Conservation (phyloP, 1,140 invertebrate genomes). For the Drosophila repletoides region DNA sequence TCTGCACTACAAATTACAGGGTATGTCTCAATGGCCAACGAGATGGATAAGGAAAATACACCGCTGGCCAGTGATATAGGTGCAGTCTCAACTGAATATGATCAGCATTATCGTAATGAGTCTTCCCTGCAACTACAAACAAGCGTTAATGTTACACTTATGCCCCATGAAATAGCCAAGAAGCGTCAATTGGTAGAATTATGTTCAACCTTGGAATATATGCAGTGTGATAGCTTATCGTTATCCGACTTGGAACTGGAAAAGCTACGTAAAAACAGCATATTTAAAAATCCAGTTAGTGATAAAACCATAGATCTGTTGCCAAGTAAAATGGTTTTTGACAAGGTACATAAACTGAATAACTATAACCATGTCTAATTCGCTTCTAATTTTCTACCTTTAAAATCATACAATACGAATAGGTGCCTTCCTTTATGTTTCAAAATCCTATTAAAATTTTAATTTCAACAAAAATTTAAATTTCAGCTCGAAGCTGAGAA, state of each 20-base stretch:
- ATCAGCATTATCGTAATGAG: constrained; percentile 23
- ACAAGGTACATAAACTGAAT: constrained; percentile 12
- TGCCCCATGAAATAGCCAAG: constrained; percentile 38
- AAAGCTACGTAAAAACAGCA: constrained; percentile 21
- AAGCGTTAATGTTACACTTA: constrained; percentile 54
- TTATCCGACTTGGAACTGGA: constrained; percentile 26
- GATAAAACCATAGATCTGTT: constrained; percentile 60
- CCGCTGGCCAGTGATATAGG: not conserved
- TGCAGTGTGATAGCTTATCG: constrained; percentile 6
- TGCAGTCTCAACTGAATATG: not conserved
- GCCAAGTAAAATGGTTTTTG: constrained; percentile 6
- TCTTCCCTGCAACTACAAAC: constrained; percentile 44
- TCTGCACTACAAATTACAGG: constrained; percentile 7
- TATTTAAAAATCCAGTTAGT: not conserved
- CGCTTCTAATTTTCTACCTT: too few species aligned
- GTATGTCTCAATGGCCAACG: not conserved
- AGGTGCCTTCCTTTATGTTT: too few species aligned
- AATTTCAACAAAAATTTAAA: not conserved
- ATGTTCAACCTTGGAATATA: not conserved
- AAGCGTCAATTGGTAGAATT: constrained; percentile 1
- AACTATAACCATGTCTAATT: too few species aligned
- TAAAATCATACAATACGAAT: too few species aligned
- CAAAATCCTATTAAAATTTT: not conserved
- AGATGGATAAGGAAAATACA: constrained; percentile 48
- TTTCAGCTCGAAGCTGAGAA: constrained; percentile 7